phyloP scores from a whole-genome alignment of 2,113 vertebrate genomes.

The Panthera leo region DNA sequence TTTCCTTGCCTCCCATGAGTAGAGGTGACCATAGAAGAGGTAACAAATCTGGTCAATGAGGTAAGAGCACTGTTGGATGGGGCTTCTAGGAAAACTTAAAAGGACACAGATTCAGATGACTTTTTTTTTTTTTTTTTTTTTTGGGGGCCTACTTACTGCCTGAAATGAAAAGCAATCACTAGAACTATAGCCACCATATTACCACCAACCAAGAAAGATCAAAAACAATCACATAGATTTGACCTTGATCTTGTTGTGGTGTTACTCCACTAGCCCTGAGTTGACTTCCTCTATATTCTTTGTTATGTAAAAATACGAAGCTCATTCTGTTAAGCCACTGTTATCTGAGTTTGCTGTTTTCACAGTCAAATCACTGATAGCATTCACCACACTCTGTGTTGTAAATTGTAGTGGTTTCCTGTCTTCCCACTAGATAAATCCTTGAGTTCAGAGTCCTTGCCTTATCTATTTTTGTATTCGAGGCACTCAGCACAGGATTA shows the following conservation, averaged over 20 bases:
- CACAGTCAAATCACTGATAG: not conserved
- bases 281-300: not conserved
- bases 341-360: not conserved
- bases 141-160: not conserved
- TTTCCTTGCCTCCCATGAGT: not conserved
- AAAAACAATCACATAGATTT: not conserved
- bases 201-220: not conserved
- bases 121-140: not conserved
- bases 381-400: not conserved
- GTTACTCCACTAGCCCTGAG: not conserved
- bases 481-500: not conserved
- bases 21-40: not conserved
- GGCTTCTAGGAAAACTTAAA: not conserved
- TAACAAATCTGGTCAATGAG: not conserved
- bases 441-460: not conserved
- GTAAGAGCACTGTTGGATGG: not conserved
- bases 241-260: not conserved
- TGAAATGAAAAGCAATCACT: not conserved
- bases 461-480: constrained; percentile 2
- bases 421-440: not conserved
- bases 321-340: not conserved
- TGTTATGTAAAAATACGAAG: not conserved
- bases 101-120: not conserved
- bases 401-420: not conserved
- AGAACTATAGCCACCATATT: not conserved